phyloP scores from a whole-genome alignment of 2,888 invertebrate species.

The Ennomos erosarius region DNA sequence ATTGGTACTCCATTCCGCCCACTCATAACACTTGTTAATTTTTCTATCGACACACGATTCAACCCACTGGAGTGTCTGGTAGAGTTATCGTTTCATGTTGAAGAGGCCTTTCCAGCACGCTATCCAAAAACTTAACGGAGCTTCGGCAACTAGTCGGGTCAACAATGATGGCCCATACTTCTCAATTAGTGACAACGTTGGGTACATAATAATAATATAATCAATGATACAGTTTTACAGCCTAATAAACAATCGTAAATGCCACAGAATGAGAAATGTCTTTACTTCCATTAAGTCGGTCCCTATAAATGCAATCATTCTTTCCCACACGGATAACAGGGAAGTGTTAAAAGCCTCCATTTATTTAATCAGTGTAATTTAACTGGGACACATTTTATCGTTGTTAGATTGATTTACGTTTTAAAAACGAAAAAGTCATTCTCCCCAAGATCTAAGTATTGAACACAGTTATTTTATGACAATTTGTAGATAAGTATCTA shows the following conservation, averaged over 20 bases:
- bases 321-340: constrained; percentile 52
- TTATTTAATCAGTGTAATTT: constrained; percentile 51
- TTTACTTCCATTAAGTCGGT: constrained; percentile 43
- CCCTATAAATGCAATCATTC: constrained; percentile 37
- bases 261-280: constrained; percentile 63
- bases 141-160: too few species aligned
- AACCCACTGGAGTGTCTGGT: too few species aligned
- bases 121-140: too few species aligned
- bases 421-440: neutral
- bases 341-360: constrained; percentile 60
- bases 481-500: too few species aligned
- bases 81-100: too few species aligned
- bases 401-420: constrained; percentile 9
- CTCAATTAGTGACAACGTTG: neutral
- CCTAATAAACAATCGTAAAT: constrained; percentile 59
- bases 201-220: constrained; percentile 24
- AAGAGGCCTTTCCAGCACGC: too few species aligned
- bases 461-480: too few species aligned
- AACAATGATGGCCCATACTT: too few species aligned
- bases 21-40: too few species aligned
- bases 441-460: neutral
- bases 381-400: neutral
- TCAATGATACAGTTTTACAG: constrained; percentile 38
- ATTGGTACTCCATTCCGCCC: too few species aligned
- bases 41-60: too few species aligned